These are phyloP conservation scores for Didymodactylos carnosus DNA, from an alignment of 2,888 invertebrate genomes.

Conservation along the genomic window DNA sequence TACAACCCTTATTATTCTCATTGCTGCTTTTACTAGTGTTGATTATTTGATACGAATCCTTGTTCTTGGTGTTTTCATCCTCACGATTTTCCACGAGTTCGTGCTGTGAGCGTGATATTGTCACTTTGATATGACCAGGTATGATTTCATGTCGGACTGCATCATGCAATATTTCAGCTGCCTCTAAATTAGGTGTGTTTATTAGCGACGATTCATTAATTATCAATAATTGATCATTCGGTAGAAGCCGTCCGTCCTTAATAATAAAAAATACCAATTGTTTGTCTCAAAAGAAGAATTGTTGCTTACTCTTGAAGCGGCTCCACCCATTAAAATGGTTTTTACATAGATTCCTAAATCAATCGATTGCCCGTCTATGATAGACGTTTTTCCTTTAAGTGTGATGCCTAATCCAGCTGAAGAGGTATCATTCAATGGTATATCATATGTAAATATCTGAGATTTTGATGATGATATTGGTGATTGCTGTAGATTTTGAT, in stretches of 20 bases:
- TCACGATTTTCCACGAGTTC: no score
- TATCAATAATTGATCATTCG: constrained; percentile 12
- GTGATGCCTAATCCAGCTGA: constrained; percentile 13
- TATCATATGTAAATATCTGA: constrained; percentile 9
- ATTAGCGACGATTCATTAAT: constrained; percentile 10
- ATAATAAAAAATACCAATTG: not conserved
- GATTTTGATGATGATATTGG: no score
- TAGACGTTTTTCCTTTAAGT: constrained; percentile 12
- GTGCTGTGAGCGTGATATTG: constrained; percentile 3
- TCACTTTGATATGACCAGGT: constrained; percentile 10
- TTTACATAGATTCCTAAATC: constrained; percentile 14
- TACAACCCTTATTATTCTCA: no score
- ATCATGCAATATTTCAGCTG: constrained; percentile 5
- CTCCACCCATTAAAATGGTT: constrained; percentile 12
- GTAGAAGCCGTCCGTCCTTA: constrained; percentile 4
- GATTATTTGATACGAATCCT: no score
- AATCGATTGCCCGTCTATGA: constrained; percentile 1
- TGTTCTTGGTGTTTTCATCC: no score
- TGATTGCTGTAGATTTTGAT: no score
- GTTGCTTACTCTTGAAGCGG: not conserved
- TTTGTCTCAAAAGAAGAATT: no score
- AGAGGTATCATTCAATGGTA: constrained; percentile 9
- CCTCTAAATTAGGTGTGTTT: constrained; percentile 8
- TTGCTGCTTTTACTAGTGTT: no score
- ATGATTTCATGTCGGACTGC: constrained; percentile 10